Evolutionary conservation across 1,140 invertebrate genomes (phyloP).

Genomic region (Coboldia fuscipes): DNA sequence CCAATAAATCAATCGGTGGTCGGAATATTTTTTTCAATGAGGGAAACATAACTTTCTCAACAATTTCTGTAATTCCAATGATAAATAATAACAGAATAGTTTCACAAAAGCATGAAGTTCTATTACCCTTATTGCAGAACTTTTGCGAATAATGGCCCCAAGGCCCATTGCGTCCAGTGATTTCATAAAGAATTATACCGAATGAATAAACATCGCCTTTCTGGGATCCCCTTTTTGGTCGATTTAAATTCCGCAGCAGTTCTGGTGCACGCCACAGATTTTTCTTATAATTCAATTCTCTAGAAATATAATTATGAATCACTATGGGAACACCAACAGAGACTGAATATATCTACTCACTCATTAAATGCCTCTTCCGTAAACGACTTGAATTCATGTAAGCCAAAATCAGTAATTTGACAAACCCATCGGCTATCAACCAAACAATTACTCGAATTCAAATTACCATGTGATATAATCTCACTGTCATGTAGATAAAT

Average conservation of each 20-base stretch:
- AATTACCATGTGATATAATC: slow-evolving; percentile 50
- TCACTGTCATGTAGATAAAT: slow-evolving; percentile 59
- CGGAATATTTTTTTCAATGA: slow-evolving; percentile 28
- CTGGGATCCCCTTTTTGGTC: slow-evolving; percentile 35
- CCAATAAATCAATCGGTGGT: slow-evolving; percentile 29
- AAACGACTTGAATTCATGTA: slow-evolving; percentile 39
- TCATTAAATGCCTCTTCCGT: slow-evolving; percentile 24
- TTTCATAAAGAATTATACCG: slow-evolving; percentile 47
- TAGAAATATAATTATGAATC: not conserved
- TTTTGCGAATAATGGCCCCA: slow-evolving; percentile 42
- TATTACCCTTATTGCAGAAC: slow-evolving; percentile 32
- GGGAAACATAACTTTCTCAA: slow-evolving; percentile 24
- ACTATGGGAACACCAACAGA: not conserved
- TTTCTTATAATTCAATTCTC: slow-evolving; percentile 20
- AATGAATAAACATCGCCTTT: slow-evolving; percentile 53
- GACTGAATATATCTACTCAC: slow-evolving; percentile 7
- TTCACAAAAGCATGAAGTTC: not conserved
- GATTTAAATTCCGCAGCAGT: slow-evolving; percentile 29
- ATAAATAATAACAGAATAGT: slow-evolving; percentile 4
- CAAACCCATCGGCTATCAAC: slow-evolving; percentile 61
- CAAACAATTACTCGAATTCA: slow-evolving; percentile 55
- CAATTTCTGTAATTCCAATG: slow-evolving; percentile 4
- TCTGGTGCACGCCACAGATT: slow-evolving; percentile 47
- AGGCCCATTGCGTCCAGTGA: slow-evolving; percentile 39
- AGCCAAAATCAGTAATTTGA: slow-evolving; percentile 56